A percentile compares a stretch with the other conserved stretches of the same genome.
Conservation (phyloP, 2,113 vertebrate species). For the Empidonax traillii region DNA sequence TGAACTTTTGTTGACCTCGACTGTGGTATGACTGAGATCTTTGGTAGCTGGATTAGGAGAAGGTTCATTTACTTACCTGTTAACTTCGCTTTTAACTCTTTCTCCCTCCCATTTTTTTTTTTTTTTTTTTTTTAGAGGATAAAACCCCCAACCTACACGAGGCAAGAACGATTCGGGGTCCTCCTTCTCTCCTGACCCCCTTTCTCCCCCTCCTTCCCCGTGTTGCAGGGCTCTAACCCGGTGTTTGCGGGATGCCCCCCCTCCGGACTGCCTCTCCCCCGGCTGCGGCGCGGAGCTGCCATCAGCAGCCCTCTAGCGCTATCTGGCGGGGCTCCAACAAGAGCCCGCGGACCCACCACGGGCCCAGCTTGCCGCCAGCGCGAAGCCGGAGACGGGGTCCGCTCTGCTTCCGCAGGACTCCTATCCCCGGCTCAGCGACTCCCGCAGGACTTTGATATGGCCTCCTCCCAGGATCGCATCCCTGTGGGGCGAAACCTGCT, state of each 20-base stretch:
- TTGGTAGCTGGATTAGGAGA: conserved; percentile 72
- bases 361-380: neutral
- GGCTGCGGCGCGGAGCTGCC: neutral
- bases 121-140: no score
- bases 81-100: conserved; percentile 67
- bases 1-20: conserved; percentile 88
- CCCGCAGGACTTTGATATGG: neutral
- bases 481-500: neutral
- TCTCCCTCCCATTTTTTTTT: neutral
- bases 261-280: neutral
- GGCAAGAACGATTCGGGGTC: rapidly evolving
- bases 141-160: neutral
- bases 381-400: neutral
- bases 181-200: neutral
- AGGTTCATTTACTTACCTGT: conserved; percentile 81
- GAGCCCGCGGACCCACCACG: neutral
- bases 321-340: conserved; percentile 85
- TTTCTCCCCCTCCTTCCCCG: no score
- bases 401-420: neutral
- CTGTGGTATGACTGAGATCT: conserved; percentile 73
- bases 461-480: neutral
- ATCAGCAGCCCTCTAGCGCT: conserved; percentile 90
- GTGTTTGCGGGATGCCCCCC: neutral
- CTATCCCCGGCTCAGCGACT: neutral
- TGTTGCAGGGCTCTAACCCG: neutral